Percentiles rank a stretch among this genome's conserved stretches.
Conservation (phyloP, 2,888 invertebrate genomes). For the Siphonodentalium dalli region DNA sequence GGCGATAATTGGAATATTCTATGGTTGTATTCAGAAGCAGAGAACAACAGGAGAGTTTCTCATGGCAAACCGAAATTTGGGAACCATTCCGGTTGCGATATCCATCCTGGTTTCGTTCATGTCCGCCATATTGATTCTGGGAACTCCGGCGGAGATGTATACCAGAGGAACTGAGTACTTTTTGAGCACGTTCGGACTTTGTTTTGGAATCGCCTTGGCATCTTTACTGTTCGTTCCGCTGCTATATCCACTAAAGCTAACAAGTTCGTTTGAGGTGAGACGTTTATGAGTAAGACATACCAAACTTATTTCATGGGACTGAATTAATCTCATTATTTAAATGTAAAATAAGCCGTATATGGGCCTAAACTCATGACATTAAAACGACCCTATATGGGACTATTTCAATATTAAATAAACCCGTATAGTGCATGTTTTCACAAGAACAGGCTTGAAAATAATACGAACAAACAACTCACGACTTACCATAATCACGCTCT, state of each 20-base stretch:
- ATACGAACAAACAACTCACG: no score
- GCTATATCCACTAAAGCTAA: slow-evolving; percentile 44
- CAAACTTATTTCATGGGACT: no score
- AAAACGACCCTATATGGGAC: no score
- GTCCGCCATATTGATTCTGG: slow-evolving; percentile 58
- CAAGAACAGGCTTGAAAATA: no score
- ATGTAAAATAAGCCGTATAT: no score
- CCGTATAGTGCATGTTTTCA: no score
- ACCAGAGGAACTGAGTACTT: slow-evolving; percentile 49
- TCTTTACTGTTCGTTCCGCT: slow-evolving; percentile 40
- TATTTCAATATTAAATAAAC: no score
- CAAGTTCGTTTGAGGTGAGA: slow-evolving; percentile 47
- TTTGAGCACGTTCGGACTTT: slow-evolving; percentile 36
- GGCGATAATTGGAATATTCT: slow-evolving; percentile 49
- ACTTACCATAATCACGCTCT: no score
- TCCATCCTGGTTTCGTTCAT: slow-evolving; percentile 59
- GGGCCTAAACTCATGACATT: no score
- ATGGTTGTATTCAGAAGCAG: slow-evolving; percentile 40
- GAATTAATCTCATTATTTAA: no score
- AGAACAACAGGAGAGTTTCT: slow-evolving; percentile 46
- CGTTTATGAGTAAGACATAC: background rate
- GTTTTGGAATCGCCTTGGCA: slow-evolving; percentile 35
- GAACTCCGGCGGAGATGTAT: slow-evolving; percentile 57
- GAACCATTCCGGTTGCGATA: slow-evolving; percentile 49
- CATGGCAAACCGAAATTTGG: slow-evolving; percentile 53